Evolutionary conservation across 2,797 vertebrate species (phyloP).

Genomic region (Acestrorhynchus altus): DNA sequence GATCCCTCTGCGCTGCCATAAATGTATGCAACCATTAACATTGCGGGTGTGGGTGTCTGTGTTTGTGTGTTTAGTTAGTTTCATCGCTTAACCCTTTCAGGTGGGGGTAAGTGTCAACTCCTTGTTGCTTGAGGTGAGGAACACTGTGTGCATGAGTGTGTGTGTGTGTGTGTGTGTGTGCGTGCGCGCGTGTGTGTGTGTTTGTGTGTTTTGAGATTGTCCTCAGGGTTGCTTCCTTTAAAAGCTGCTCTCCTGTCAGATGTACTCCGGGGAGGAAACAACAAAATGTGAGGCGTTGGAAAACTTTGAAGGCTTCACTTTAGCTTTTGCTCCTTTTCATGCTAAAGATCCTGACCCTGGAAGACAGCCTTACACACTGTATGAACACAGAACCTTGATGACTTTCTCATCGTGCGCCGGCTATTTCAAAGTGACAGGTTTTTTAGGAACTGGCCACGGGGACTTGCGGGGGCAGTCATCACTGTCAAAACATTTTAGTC

Average conservation of each 20-base stretch:
- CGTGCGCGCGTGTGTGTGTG: conserved; percentile 44
- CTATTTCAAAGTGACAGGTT: conserved; percentile 36
- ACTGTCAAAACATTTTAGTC: conserved; percentile 44
- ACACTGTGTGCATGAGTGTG: conserved; percentile 21
- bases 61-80: conserved; percentile 55
- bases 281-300: conserved; percentile 24
- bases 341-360: conserved; percentile 48
- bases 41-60: conserved; percentile 35
- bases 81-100: conserved; percentile 61
- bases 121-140: conserved; percentile 31
- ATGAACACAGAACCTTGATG: conserved; percentile 31
- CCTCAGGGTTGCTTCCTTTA: conserved; percentile 35
- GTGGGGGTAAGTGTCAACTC: conserved; percentile 44
- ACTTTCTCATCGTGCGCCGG: conserved; percentile 5
- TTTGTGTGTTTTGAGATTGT: conserved; percentile 39
- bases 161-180: conserved; percentile 29
- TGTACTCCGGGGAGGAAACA: conserved; percentile 46
- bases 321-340: conserved; percentile 54
- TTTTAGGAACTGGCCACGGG: conserved; percentile 33
- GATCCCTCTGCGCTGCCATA: conserved; percentile 56
- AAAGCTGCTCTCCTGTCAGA: conserved; percentile 52
- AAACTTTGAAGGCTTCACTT: conserved; percentile 39
- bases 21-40: conserved; percentile 68
- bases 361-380: conserved; percentile 23
- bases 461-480: conserved; percentile 27